Percentiles rank a stretch among this genome's conserved stretches.
These are phyloP conservation scores for Pogonomyrmex barbatus DNA, from an alignment of 1,140 invertebrate species.

Conservation along the genomic window DNA sequence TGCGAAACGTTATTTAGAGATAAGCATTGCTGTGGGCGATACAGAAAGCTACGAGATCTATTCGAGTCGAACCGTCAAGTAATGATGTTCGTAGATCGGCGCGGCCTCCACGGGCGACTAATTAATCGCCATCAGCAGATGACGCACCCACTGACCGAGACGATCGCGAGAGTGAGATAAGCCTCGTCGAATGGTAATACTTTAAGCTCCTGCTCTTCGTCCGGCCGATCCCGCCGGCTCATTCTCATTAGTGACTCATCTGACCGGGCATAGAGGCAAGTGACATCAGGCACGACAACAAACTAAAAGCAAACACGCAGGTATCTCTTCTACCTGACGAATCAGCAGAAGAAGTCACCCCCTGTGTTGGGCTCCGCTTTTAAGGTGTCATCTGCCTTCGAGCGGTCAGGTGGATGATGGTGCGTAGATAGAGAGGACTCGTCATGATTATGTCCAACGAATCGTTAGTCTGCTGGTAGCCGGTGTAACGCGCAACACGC, in stretches of 20 bases:
- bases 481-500: conserved; percentile 68
- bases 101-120: conserved; percentile 50
- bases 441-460: conserved; percentile 57
- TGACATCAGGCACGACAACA: conserved; percentile 34
- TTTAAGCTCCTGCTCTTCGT: conserved; percentile 35
- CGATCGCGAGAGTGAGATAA: conserved; percentile 73
- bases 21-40: background rate
- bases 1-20: conserved; percentile 2
- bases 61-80: conserved; percentile 42
- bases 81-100: conserved; percentile 34
- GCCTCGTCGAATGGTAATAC: conserved; percentile 44
- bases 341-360: conserved; percentile 15
- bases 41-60: conserved; percentile 34
- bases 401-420: conserved; percentile 69
- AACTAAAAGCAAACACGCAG: conserved; percentile 35
- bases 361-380: conserved; percentile 25
- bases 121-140: conserved; percentile 75
- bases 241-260: conserved; percentile 80
- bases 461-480: conserved; percentile 56
- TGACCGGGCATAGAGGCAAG: conserved; percentile 49
- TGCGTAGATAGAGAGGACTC: conserved; percentile 60
- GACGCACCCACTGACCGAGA: conserved; percentile 61
- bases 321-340: conserved; percentile 48
- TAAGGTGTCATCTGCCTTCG: conserved; percentile 61
- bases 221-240: conserved; percentile 47